Base-by-base conservation (phyloP, 2,797 vertebrate species). In the Serranus cabrilla region DNA sequence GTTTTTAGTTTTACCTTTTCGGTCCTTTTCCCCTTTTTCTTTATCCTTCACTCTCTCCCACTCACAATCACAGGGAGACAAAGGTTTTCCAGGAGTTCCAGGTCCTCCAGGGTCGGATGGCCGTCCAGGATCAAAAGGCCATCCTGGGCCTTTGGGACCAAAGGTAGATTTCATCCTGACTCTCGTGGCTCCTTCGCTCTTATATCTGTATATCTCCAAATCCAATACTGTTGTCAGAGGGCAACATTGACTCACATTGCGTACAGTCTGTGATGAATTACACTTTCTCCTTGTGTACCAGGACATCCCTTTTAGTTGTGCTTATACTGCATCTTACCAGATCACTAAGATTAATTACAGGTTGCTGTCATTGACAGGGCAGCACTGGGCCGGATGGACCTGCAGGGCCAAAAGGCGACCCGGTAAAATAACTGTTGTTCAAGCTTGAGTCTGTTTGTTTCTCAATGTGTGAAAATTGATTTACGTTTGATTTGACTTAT, bases 41-140 rank as follows among this genome's bases (percentile, higher is more conserved):
- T 23, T 52, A 27, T 52, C 50, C 27, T 16, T 17, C 8, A 23
- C 50, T 25, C 31, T 23, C 9, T 43, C 27, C 7, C 0, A 27
- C 55, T 40, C 13, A 37, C 5, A 55, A 59, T 45, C 20, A 64
- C 60, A 92, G 92, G 92, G 92, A 65, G 87, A 91, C 4, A 91
- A 56, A 55, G 97, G 97, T 43, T 93, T 92, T 74, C 93, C 87
- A 59, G 97, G 97, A 86, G 88, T 84, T 59, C 77, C 86, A 59
- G 97, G 97, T 59, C 88, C 91, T 70, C 92, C 89, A 23, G 97
- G 91, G 34, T 0, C 20, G 17, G 2, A 18, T 1, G 91, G 93
- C 0, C 83, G 7, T 68, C 69, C 43, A 57, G 93, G 92, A 68
- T 0, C 51, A n/a, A 12, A 78, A 70, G 92, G 93, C 52, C 70